These are phyloP conservation scores for Ormyrus pomaceus DNA, from an alignment of 2,888 invertebrate genomes.

Conservation along the genomic window DNA sequence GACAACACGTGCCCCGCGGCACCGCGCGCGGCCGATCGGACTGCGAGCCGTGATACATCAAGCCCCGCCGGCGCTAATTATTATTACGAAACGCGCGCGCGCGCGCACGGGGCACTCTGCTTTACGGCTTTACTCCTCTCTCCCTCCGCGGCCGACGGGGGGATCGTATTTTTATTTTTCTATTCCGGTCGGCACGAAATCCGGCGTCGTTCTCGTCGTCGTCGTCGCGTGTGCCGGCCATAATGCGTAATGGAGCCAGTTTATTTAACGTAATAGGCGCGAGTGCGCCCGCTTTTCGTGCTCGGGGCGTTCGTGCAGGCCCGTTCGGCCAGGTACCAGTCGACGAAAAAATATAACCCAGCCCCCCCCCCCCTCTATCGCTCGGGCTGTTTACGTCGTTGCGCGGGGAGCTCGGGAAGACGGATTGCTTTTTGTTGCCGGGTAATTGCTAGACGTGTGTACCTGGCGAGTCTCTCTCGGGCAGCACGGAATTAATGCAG, in stretches of 20 bases:
- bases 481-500: neutral
- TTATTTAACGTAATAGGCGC: neutral
- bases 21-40: neutral
- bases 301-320: neutral
- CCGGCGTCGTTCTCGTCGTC: too few relatives aligned
- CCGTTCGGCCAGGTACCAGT: neutral
- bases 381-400: neutral
- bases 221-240: conserved; percentile 9
- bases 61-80: conserved; percentile 7
- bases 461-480: neutral
- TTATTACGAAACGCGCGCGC: neutral
- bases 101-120: neutral
- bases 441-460: neutral
- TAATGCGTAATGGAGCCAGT: conserved; percentile 19
- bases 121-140: neutral
- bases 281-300: neutral
- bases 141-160: neutral
- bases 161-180: conserved; percentile 35
- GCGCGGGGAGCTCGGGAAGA: too few relatives aligned
- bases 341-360: neutral
- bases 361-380: neutral
- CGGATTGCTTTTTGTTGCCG: neutral
- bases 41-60: conserved; percentile 7
- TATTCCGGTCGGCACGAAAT: neutral
- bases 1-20: too few relatives aligned